Conservation (phyloP, 2,888 invertebrate genomes). For the Lepetodrilus schrolli region DNA sequence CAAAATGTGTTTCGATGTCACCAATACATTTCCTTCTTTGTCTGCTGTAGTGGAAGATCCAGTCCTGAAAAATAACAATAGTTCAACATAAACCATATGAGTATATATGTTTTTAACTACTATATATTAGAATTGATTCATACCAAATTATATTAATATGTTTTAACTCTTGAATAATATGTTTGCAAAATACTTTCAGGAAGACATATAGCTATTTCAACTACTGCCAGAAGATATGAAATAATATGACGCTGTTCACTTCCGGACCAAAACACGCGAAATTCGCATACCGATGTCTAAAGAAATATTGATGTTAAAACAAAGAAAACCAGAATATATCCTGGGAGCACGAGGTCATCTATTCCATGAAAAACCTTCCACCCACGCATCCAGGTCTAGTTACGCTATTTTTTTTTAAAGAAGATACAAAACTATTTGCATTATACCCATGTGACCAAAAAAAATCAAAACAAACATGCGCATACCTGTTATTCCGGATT, state of each 20-base stretch:
- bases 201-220: too few species aligned
- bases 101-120: too few species aligned
- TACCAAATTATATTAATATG: too few species aligned
- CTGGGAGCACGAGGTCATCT: not conserved
- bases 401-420: not conserved
- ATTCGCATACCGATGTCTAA: not conserved
- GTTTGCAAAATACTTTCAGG: too few species aligned
- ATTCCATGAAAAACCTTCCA: not conserved
- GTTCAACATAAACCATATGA: too few species aligned
- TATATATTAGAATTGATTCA: too few species aligned
- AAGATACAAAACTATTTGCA: too few species aligned
- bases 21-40: conserved; percentile 53
- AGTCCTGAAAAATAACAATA: conserved; percentile 40
- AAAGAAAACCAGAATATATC: not conserved
- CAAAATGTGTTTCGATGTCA: conserved; percentile 34
- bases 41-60: conserved; percentile 48
- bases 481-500: conserved; percentile 43
- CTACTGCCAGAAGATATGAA: too few species aligned
- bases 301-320: not conserved
- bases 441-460: too few species aligned
- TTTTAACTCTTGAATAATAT: too few species aligned
- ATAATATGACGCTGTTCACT: too few species aligned
- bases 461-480: too few species aligned
- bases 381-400: not conserved
- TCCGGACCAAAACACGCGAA: not conserved